phyloP scores from a whole-genome alignment of 2,888 invertebrate genomes.

The Eurois occulta region DNA sequence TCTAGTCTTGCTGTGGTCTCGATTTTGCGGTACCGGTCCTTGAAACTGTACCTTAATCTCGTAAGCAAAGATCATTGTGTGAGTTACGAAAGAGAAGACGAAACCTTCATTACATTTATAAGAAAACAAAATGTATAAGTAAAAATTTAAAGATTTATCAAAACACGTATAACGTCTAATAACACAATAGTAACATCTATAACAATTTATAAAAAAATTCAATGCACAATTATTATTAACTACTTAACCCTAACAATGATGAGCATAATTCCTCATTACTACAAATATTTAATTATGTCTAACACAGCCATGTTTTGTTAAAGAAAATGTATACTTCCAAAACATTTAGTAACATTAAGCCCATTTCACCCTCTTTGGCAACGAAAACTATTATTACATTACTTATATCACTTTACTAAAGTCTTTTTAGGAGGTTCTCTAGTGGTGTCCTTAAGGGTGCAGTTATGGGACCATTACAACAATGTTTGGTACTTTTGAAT shows the following conservation, averaged over 20 bases:
- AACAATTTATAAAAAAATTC: slow-evolving; percentile 4
- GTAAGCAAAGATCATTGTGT: background rate
- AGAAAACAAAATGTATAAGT: background rate
- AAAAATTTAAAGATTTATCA: background rate
- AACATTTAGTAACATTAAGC: slow-evolving; percentile 54
- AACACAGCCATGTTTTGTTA: slow-evolving; percentile 81
- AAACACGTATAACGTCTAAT: background rate
- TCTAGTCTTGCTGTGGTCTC: background rate
- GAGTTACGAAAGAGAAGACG: background rate
- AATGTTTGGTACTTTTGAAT: slow-evolving; percentile 10
- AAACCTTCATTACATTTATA: background rate
- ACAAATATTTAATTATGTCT: slow-evolving; percentile 67
- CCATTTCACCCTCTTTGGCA: slow-evolving; percentile 41
- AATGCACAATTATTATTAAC: background rate
- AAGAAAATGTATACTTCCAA: slow-evolving; percentile 55
- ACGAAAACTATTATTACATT: slow-evolving; percentile 29
- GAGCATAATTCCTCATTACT: slow-evolving; percentile 48
- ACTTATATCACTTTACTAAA: slow-evolving; percentile 39
- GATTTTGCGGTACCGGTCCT: background rate
- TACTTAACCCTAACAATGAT: slow-evolving; percentile 33
- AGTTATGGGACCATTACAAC: slow-evolving; percentile 30
- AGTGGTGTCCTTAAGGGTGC: slow-evolving; percentile 32
- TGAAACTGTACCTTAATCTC: slow-evolving; percentile 1
- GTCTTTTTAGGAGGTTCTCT: slow-evolving; percentile 30
- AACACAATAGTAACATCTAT: background rate